These are phyloP conservation scores for Istiophorus platypterus DNA, from an alignment of 2,113 vertebrate genomes.

Conservation along the genomic window DNA sequence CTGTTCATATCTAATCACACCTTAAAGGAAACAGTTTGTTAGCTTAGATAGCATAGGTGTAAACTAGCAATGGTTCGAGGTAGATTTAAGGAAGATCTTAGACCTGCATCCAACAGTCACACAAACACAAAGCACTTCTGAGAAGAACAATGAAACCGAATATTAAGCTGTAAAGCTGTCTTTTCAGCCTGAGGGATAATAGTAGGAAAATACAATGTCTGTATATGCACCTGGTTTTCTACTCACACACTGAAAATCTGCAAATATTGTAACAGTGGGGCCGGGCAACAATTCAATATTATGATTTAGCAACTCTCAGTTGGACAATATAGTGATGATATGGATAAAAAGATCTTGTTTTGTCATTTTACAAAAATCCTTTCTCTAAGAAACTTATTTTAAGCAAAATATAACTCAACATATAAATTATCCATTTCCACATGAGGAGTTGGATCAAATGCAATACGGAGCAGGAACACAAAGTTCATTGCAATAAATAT, in stretches of 20 bases:
- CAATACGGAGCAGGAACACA: neutral
- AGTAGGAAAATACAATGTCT: neutral
- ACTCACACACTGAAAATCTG: neutral
- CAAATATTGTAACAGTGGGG: neutral
- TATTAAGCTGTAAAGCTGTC: constrained; percentile 3
- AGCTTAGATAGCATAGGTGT: constrained; percentile 38
- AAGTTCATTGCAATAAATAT: neutral
- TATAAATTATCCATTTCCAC: neutral
- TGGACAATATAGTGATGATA: neutral
- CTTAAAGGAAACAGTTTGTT: constrained; percentile 35
- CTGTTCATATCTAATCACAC: constrained; percentile 13
- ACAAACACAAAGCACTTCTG: constrained; percentile 4
- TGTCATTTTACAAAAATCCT: neutral
- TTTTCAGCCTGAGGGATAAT: constrained; percentile 8
- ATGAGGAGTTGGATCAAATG: neutral
- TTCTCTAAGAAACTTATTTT: neutral
- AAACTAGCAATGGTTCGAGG: constrained; percentile 19
- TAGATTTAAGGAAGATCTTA: constrained; percentile 11
- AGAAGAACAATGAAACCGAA: neutral
- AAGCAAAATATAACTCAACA: neutral
- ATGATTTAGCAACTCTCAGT: neutral
- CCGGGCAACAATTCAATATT: neutral
- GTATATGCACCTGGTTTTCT: neutral
- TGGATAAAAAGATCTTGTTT: neutral
- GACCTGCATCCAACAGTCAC: neutral